Conservation (phyloP, 2,113 vertebrate genomes). For the Oxyruncus cristatus region DNA sequence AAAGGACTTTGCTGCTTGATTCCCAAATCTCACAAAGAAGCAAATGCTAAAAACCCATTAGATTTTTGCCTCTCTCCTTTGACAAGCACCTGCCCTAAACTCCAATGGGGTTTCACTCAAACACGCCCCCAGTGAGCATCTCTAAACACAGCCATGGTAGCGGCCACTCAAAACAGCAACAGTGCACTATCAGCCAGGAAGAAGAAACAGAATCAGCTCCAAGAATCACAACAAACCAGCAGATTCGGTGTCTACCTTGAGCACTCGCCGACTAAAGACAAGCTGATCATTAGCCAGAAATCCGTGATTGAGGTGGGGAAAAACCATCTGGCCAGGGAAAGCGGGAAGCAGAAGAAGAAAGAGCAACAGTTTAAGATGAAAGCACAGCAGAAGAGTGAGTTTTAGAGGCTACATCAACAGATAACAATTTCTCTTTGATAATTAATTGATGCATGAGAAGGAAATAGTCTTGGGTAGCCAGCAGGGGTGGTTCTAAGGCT, state of each 20-base stretch:
- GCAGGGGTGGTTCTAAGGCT: not conserved
- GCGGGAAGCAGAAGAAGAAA: conserved; percentile 13
- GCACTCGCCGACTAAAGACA: conserved; percentile 81
- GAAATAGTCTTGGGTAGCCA: not conserved
- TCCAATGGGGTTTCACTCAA: not conserved
- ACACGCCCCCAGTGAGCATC: not conserved
- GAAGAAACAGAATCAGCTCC: not conserved
- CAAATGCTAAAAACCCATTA: not conserved
- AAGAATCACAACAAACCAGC: conserved; percentile 41
- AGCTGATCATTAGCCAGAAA: conserved; percentile 86
- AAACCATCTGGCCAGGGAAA: conserved; percentile 84
- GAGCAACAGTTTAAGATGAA: conserved; percentile 14
- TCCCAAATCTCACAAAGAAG: not conserved
- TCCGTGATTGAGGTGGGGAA: conserved; percentile 83
- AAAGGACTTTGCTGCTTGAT: not conserved
- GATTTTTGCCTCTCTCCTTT: not conserved
- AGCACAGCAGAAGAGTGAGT: not conserved
- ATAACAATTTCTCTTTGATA: not conserved
- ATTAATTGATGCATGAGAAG: not conserved
- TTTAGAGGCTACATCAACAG: not conserved
- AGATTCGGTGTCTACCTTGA: conserved; percentile 84
- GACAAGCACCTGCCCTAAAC: not conserved
- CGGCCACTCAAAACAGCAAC: not conserved
- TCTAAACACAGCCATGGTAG: not conserved
- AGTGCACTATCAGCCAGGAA: not conserved